Conservation (phyloP, 2,113 vertebrate genomes). For the Oreocharis arfaki region DNA sequence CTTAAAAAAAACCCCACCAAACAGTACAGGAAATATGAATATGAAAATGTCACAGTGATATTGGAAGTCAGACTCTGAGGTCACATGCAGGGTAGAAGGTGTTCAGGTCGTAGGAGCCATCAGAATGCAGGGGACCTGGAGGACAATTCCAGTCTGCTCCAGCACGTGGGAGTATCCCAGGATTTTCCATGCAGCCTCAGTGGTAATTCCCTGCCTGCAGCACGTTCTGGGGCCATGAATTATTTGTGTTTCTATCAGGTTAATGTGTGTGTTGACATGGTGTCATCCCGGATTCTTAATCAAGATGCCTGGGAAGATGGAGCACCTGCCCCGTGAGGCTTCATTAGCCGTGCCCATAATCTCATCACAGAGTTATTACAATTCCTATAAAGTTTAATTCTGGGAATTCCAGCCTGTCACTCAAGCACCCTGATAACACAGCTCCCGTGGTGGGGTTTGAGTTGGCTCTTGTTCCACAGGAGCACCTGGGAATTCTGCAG, state of each 20-base stretch:
- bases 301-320: neutral
- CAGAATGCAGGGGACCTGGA: neutral
- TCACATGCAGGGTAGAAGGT: neutral
- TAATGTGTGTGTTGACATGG: neutral
- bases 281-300: neutral
- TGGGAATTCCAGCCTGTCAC: neutral
- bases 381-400: neutral
- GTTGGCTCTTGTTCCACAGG: neutral
- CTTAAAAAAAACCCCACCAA: too few species aligned
- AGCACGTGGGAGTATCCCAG: rapidly evolving
- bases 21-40: rapidly evolving
- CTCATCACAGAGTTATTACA: slow-evolving; percentile 10
- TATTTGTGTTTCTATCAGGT: neutral
- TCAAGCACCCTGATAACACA: neutral
- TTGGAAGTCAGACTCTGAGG: neutral
- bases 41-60: neutral
- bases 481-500: neutral
- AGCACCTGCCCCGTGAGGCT: neutral
- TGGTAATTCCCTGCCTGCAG: neutral
- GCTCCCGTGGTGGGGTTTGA: neutral
- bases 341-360: neutral
- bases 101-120: neutral
- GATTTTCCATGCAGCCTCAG: neutral
- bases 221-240: neutral
- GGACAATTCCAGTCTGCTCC: neutral